Percentiles rank a stretch among this genome's conserved stretches.
Evolutionary conservation across 2,797 vertebrate species (phyloP).

Genomic region (Sciaenops ocellatus): DNA sequence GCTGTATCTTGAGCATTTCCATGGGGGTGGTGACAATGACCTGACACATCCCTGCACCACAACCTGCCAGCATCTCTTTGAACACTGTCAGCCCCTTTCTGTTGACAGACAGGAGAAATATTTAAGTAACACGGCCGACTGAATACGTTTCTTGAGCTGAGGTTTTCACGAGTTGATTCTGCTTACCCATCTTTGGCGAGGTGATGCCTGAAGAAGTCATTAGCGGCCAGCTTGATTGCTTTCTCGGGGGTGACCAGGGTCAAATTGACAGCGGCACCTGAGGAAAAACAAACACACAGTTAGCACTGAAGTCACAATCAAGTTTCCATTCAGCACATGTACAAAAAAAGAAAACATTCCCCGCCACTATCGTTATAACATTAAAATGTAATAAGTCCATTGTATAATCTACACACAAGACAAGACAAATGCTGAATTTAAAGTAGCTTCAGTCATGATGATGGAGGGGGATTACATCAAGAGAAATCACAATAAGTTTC

Average conservation of each 20-base stretch:
- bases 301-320: slow-evolving; percentile 42
- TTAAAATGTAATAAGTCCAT: slow-evolving; percentile 32
- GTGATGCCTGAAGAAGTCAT: slow-evolving; percentile 87
- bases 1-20: slow-evolving; percentile 92
- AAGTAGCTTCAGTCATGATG: slow-evolving; percentile 59
- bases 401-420: slow-evolving; percentile 52
- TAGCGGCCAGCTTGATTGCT: slow-evolving; percentile 89
- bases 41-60: slow-evolving; percentile 89
- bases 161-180: rapidly evolving
- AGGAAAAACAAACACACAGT: slow-evolving; percentile 55
- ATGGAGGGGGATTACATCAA: slow-evolving; percentile 52
- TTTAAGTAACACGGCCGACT: not conserved
- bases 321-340: slow-evolving; percentile 17
- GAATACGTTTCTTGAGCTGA: not conserved
- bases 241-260: slow-evolving; percentile 90
- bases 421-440: slow-evolving; percentile 41
- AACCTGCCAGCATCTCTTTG: slow-evolving; percentile 90
- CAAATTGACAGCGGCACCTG: slow-evolving; percentile 89
- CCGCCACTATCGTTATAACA: slow-evolving; percentile 72
- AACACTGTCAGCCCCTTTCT: slow-evolving; percentile 86
- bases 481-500: slow-evolving; percentile 16
- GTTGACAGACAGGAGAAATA: slow-evolving; percentile 24
- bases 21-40: slow-evolving; percentile 90
- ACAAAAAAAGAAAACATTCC: slow-evolving; percentile 55
- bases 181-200: slow-evolving; percentile 85